Evolutionary conservation across 2,888 invertebrate genomes (phyloP).

Genomic region (Callimorpha dominula): DNA sequence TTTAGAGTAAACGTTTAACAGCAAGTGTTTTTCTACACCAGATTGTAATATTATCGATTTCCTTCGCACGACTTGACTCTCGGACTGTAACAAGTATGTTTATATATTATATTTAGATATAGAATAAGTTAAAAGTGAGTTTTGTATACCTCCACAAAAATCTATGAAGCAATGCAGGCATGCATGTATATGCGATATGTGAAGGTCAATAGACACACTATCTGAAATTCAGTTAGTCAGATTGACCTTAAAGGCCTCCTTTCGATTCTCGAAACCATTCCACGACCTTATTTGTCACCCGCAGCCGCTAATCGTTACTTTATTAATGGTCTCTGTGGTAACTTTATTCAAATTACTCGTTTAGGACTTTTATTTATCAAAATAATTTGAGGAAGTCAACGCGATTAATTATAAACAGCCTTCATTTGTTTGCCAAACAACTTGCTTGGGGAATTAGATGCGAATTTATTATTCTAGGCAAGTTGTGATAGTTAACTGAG

Average conservation of each 20-base stretch:
- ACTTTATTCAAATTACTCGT: constrained; percentile 53
- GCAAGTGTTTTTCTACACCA: background rate
- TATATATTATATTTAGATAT: too few relatives aligned
- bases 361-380: constrained; percentile 35
- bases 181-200: background rate
- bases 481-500: constrained; percentile 24
- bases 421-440: constrained; percentile 18
- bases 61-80: background rate
- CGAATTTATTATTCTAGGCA: constrained; percentile 30
- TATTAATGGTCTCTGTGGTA: constrained; percentile 35
- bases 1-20: background rate
- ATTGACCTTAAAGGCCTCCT: constrained; percentile 32
- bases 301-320: constrained; percentile 35
- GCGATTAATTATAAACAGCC: constrained; percentile 15
- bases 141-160: background rate
- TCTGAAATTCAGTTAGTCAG: constrained; percentile 32
- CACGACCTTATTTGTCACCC: constrained; percentile 58
- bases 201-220: constrained; percentile 41
- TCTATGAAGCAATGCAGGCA: too few relatives aligned
- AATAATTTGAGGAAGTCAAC: constrained; percentile 24
- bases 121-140: background rate
- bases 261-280: constrained; percentile 44
- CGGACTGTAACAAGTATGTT: background rate
- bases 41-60: background rate
- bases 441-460: constrained; percentile 22